Evolutionary conservation across 2,113 vertebrate species (phyloP).

Genomic region (Siniperca chuatsi): DNA sequence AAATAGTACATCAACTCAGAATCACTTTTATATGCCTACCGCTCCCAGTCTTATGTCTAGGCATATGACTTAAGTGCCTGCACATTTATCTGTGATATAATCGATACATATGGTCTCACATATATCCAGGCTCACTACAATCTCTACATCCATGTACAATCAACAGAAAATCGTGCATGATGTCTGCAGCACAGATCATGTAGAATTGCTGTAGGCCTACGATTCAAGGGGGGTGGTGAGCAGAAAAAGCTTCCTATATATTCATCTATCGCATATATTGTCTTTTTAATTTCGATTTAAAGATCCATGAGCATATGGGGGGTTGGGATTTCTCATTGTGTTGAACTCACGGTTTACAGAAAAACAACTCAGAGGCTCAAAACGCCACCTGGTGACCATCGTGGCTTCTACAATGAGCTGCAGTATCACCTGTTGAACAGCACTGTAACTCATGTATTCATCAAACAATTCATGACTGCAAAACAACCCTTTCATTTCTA

Average conservation of each 20-base stretch:
- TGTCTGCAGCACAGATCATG: conserved; percentile 4
- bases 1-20: not conserved
- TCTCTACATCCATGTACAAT: conserved; percentile 22
- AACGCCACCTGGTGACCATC: conserved; percentile 63
- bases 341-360: conserved; percentile 45
- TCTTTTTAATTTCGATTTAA: conserved; percentile 23
- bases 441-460: not conserved
- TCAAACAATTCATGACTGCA: not conserved
- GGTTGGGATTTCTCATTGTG: conserved; percentile 47
- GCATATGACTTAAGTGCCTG: not conserved
- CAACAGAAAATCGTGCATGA: conserved; percentile 7
- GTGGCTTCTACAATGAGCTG: not conserved
- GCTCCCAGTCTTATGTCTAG: not conserved
- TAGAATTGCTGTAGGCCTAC: not conserved
- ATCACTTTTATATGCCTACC: not conserved
- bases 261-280: not conserved
- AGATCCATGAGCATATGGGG: conserved; percentile 10
- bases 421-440: conserved; percentile 71
- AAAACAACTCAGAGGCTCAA: conserved; percentile 58
- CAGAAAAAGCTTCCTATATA: not conserved
- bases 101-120: not conserved
- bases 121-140: not conserved
- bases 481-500: not conserved
- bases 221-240: not conserved
- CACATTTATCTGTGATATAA: not conserved